A percentile compares a stretch with the other conserved stretches of the same genome.
Evolutionary conservation across 2,888 invertebrate species (phyloP).

Genomic region (Trichacis sp.): DNA sequence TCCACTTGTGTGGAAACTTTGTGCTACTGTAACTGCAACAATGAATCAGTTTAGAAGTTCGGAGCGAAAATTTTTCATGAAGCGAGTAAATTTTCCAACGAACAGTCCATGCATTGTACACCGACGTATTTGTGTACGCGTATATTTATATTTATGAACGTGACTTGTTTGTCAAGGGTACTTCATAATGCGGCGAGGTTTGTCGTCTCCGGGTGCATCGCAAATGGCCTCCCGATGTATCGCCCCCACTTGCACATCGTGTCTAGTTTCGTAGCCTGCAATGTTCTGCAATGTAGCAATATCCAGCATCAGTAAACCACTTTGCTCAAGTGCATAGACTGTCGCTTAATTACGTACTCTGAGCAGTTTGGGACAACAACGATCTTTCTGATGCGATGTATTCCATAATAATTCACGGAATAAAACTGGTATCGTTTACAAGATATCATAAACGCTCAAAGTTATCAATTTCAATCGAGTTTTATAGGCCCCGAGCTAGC

Average conservation of each 20-base stretch:
- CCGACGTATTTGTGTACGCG: too few relatives aligned
- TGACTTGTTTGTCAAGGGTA: neutral
- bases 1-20: too few relatives aligned
- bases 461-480: neutral
- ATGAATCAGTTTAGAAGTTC: too few relatives aligned
- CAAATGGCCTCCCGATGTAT: conserved; percentile 6
- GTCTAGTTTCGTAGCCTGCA: conserved; percentile 7
- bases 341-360: conserved; percentile 56
- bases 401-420: too few relatives aligned
- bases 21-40: too few relatives aligned
- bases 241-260: conserved; percentile 5
- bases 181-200: neutral
- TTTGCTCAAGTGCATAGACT: conserved; percentile 53
- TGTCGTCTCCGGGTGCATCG: conserved; percentile 8
- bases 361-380: too few relatives aligned
- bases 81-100: too few relatives aligned
- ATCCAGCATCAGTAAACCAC: conserved; percentile 41
- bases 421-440: too few relatives aligned
- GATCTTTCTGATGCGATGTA: neutral
- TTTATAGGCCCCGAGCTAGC: neutral
- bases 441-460: too few relatives aligned
- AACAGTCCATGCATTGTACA: too few relatives aligned
- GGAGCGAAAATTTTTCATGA: too few relatives aligned
- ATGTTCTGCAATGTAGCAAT: conserved; percentile 4
- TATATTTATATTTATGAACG: neutral